Evolutionary conservation across 2,888 invertebrate genomes (phyloP).

Genomic region (Eudemis profundana): DNA sequence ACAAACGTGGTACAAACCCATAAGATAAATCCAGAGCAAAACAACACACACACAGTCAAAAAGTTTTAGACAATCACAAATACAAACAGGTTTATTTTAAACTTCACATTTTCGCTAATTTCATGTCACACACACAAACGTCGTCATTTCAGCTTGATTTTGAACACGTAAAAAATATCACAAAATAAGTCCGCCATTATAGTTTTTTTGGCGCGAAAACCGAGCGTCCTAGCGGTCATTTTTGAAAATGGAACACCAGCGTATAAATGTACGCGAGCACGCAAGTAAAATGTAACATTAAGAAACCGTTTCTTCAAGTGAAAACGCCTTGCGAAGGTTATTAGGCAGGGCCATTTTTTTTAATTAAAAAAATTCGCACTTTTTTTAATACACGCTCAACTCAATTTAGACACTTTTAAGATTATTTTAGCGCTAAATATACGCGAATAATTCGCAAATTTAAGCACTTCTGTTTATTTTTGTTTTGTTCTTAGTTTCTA

Average conservation of each 20-base stretch:
- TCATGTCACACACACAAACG: constrained; percentile 53
- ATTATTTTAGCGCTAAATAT: constrained; percentile 13
- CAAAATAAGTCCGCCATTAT: constrained; percentile 68
- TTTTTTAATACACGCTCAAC: not conserved
- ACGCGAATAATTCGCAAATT: constrained; percentile 52
- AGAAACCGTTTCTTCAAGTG: constrained; percentile 55
- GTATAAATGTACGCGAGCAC: constrained; percentile 49
- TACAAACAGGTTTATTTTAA: constrained; percentile 32
- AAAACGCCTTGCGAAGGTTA: constrained; percentile 62
- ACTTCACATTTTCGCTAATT: constrained; percentile 65
- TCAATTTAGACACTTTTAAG: not conserved
- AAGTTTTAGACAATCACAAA: constrained; percentile 39
- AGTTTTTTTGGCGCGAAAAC: constrained; percentile 79
- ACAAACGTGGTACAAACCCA: constrained; percentile 45
- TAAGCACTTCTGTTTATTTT: constrained; percentile 70
- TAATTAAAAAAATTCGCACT: constrained; percentile 46
- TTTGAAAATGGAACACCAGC: constrained; percentile 51
- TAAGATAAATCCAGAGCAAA: constrained; percentile 31
- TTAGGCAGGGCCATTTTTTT: constrained; percentile 61
- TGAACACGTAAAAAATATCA: constrained; percentile 75
- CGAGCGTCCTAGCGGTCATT: constrained; percentile 67
- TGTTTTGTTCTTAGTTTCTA: constrained; percentile 81
- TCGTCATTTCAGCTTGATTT: constrained; percentile 83
- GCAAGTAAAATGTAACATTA: constrained; percentile 52
- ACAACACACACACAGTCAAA: constrained; percentile 42